A percentile compares a stretch with the other conserved stretches of the same genome.
These are phyloP conservation scores for Probaryconus sp. DNA, from an alignment of 1,140 invertebrate species.

Conservation along the genomic window DNA sequence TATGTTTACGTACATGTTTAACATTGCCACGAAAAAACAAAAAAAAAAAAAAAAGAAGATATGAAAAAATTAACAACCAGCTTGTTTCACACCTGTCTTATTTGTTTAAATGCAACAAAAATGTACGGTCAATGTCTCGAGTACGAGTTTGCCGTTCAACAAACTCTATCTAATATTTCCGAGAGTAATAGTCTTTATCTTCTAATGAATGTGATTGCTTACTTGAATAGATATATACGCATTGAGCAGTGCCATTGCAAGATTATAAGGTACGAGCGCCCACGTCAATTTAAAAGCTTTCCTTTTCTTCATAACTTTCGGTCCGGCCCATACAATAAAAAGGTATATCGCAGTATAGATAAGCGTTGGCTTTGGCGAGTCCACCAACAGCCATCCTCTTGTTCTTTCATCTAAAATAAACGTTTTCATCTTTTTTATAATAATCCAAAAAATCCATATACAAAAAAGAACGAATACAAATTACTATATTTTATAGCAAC, in stretches of 20 bases:
- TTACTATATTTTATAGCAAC: background rate
- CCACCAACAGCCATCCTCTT: conserved; percentile 91
- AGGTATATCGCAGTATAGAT: conserved; percentile 88
- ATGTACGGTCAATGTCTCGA: no score
- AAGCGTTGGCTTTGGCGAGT: conserved; percentile 88
- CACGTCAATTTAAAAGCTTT: conserved; percentile 88
- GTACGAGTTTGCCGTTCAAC: no score
- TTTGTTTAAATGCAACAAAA: background rate
- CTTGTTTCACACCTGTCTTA: conserved; percentile 12
- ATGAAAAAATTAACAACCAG: conserved; percentile 24
- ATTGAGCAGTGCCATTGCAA: conserved; percentile 90
- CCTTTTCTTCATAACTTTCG: conserved; percentile 89
- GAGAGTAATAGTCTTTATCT: conserved; percentile 1
- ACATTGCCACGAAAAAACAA: conserved; percentile 8
- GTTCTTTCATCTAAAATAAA: conserved; percentile 87
- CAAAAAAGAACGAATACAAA: conserved; percentile 5
- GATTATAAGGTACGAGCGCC: conserved; percentile 91
- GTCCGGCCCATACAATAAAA: conserved; percentile 88
- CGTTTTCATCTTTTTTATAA: conserved; percentile 8
- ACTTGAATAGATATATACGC: conserved; percentile 90
- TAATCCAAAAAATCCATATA: conserved; percentile 20
- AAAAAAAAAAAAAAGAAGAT: background rate
- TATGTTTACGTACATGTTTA: conserved; percentile 47
- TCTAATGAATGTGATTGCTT: conserved; percentile 26
- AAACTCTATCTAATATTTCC: no score